Evolutionary conservation across 1,140 invertebrate genomes (phyloP).

Genomic region (Musca domestica): DNA sequence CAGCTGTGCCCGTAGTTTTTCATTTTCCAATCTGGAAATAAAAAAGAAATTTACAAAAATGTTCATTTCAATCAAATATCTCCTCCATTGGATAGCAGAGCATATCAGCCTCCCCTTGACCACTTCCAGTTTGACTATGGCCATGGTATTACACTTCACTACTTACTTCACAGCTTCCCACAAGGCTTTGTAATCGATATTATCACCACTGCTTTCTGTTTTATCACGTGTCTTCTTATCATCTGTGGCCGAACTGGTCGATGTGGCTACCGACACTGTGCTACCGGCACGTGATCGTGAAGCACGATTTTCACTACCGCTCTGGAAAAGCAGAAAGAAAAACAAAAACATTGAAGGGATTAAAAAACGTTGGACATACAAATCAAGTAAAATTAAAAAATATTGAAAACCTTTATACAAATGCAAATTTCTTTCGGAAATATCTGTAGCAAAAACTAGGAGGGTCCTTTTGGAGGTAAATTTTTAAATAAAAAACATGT

Average conservation of each 20-base stretch:
- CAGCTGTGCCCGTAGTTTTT: conserved; percentile 71
- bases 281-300: conserved; percentile 61
- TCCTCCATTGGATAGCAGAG: background rate
- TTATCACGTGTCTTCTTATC: conserved; percentile 51
- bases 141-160: background rate
- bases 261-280: conserved; percentile 57
- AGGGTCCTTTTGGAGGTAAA: too few species aligned
- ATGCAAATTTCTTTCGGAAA: conserved; percentile 18
- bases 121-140: background rate
- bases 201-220: conserved; percentile 70
- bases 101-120: background rate
- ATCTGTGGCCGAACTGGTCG: conserved; percentile 51
- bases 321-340: conserved; percentile 58
- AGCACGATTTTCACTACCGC: conserved; percentile 65
- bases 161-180: conserved; percentile 67
- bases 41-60: conserved; percentile 1
- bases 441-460: background rate
- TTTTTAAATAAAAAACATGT: too few species aligned
- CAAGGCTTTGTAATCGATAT: conserved; percentile 76
- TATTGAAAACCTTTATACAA: background rate
- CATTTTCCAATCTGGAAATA: conserved; percentile 64
- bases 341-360: too few species aligned
- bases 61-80: background rate
- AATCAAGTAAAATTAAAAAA: background rate
- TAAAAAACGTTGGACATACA: background rate